phyloP scores from a whole-genome alignment of 2,797 vertebrate genomes.

The Coregonus sp. region DNA sequence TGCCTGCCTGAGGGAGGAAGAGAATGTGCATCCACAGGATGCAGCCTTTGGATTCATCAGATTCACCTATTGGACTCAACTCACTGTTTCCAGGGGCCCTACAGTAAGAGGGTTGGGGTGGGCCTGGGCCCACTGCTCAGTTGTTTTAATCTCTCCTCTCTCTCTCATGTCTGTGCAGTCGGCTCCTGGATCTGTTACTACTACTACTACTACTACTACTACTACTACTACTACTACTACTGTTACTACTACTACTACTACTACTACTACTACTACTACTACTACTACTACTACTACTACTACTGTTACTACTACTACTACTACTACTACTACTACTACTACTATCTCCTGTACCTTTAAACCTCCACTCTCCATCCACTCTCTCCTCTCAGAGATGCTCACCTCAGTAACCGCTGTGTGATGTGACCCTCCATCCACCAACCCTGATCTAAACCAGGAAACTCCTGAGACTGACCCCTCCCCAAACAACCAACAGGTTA shows the following conservation, averaged over 20 bases:
- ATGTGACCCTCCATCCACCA: conserved; percentile 15
- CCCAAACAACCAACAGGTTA: conserved; percentile 48
- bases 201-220: conserved; percentile 15
- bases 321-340: conserved; percentile 4
- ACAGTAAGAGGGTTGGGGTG: neutral
- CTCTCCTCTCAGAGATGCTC: conserved; percentile 43
- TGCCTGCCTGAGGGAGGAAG: neutral
- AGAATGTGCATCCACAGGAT: neutral
- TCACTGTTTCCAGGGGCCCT: neutral
- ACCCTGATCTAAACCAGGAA: conserved; percentile 41
- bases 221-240: conserved; percentile 18
- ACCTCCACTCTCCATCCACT: conserved; percentile 43
- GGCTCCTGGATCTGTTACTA: conserved; percentile 29
- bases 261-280: neutral
- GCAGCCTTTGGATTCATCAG: neutral
- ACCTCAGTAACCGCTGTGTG: conserved; percentile 19
- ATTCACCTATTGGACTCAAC: neutral
- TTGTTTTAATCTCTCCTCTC: conserved; percentile 43
- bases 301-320: neutral
- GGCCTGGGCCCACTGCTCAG: conserved; percentile 6
- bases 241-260: conserved; percentile 21
- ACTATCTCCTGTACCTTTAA: conserved; percentile 24
- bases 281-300: conserved; percentile 11
- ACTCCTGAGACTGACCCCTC: conserved; percentile 26
- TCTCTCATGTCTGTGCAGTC: conserved; percentile 55